Percentiles rank a stretch among this genome's conserved stretches.
These are phyloP conservation scores for Hylia prasina DNA, from an alignment of 2,113 vertebrate genomes.

Conservation along the genomic window DNA sequence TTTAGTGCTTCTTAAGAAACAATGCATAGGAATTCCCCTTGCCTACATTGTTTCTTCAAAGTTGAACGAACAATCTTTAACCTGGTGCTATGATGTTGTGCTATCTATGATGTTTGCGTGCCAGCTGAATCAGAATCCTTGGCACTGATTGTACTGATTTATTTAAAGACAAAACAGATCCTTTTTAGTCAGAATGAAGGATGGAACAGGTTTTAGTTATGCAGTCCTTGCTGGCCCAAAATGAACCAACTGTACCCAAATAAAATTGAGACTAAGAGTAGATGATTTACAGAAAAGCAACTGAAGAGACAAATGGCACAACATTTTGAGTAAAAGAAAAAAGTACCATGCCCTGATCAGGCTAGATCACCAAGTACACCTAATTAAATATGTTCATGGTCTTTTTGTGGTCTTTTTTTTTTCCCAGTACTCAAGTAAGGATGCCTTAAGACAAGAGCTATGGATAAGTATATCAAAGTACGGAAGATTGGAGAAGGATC, in stretches of 20 bases:
- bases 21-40: rapidly evolving
- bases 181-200: not conserved
- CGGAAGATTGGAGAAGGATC: slow-evolving; percentile 97
- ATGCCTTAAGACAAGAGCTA: slow-evolving; percentile 73
- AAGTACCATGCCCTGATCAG: not conserved
- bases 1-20: not conserved
- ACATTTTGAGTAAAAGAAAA: not conserved
- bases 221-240: not conserved
- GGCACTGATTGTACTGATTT: not conserved
- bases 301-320: not conserved
- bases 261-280: not conserved
- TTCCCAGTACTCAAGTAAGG: slow-evolving; percentile 68
- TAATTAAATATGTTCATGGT: not conserved
- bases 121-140: not conserved
- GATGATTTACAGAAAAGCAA: not conserved
- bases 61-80: not conserved
- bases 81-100: too few relatives aligned
- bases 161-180: not conserved
- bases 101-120: not conserved
- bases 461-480: slow-evolving; percentile 93
- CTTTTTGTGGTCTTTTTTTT: not conserved
- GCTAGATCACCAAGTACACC: not conserved
- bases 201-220: not conserved
- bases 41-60: not conserved
- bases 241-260: not conserved